phyloP scores from a whole-genome alignment of 2,797 vertebrate species.

The Martes flavigula region DNA sequence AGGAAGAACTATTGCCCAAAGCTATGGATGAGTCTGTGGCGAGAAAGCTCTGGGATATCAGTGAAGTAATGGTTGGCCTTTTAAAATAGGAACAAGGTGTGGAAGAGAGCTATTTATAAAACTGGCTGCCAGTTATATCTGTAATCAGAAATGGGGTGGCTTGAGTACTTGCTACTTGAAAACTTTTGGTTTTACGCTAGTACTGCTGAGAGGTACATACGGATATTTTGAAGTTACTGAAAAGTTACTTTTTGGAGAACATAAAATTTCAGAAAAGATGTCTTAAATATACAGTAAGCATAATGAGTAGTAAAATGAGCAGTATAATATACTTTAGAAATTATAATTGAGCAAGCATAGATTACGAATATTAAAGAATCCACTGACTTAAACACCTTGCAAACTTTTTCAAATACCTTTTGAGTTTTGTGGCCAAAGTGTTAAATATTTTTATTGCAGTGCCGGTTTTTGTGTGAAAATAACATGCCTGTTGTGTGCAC shows the following conservation, averaged over 20 bases:
- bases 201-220: not conserved
- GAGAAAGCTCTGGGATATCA: slow-evolving; percentile 95
- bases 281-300: slow-evolving; percentile 11
- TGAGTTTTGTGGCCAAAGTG: slow-evolving; percentile 16
- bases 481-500: not conserved
- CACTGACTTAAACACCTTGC: not conserved
- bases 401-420: not conserved
- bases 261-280: slow-evolving; percentile 10
- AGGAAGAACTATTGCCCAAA: slow-evolving; percentile 90
- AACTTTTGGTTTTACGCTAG: not conserved
- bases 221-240: not conserved
- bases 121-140: not conserved
- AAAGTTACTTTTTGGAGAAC: not conserved
- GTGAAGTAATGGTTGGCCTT: slow-evolving; percentile 95
- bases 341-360: slow-evolving; percentile 3
- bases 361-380: not conserved
- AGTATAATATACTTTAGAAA: not conserved
- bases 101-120: not conserved
- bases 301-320: not conserved
- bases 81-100: slow-evolving; percentile 83
- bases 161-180: slow-evolving; percentile 7
- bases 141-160: not conserved
- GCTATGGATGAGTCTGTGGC: slow-evolving; percentile 91
- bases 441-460: not conserved
- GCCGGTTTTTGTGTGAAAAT: slow-evolving; percentile 15